These are phyloP conservation scores for Stomatorhinus ivindoensis DNA, from an alignment of 2,113 vertebrate species.

Conservation along the genomic window DNA sequence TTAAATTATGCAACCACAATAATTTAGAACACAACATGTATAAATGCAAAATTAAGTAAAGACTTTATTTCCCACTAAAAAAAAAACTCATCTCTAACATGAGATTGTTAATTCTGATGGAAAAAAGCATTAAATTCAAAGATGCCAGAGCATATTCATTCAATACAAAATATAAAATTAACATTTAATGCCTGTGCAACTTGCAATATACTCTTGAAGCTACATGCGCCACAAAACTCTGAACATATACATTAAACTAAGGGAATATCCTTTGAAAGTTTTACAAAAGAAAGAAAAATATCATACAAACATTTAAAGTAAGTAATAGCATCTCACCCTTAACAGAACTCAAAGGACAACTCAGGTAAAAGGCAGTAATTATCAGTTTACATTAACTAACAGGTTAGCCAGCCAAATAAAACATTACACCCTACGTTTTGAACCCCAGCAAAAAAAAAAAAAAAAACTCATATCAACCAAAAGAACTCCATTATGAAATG, in stretches of 20 bases:
- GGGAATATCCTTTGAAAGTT: neutral
- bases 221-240: neutral
- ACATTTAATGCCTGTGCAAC: neutral
- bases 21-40: neutral
- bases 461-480: neutral
- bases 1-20: neutral
- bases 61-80: slow-evolving; percentile 5
- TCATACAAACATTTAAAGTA: neutral
- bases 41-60: neutral
- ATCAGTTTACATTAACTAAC: neutral
- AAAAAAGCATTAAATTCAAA: neutral
- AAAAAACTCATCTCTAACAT: neutral
- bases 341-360: neutral
- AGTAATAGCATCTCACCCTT: neutral
- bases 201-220: neutral
- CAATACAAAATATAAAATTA: slow-evolving; percentile 3
- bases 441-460: neutral
- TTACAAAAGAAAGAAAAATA: neutral
- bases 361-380: neutral
- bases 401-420: neutral
- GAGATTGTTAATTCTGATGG: neutral
- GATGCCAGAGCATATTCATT: neutral
- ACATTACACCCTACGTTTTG: neutral
- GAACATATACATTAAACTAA: neutral
- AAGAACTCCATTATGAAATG: neutral